Evolutionary conservation across 2,888 invertebrate genomes (phyloP), one percentile per base, ranked within the genome.

Genomic region (Acanthosepion esculentum): DNA sequence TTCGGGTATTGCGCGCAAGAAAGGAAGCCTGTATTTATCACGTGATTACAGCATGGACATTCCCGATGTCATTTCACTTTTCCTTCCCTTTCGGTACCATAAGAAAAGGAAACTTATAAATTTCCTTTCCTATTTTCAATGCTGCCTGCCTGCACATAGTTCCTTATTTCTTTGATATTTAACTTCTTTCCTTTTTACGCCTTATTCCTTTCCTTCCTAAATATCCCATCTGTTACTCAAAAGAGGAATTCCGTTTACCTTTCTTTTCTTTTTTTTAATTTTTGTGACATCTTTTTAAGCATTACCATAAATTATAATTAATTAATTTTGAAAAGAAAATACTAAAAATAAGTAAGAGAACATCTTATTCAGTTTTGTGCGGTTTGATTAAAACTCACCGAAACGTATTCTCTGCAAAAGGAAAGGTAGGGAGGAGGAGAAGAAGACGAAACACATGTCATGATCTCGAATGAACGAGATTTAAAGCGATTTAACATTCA

Each of bases 371-470:
- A 23, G 59, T 59, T 20, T 59, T 59, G 6, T 59, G 20, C 20
- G 23, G 59, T 59, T 59, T 59, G 59, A 59, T 59, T 59, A 59
- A 59, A 59, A 59, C 59, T 59, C 59, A 59, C 59, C 59, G 59
- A 59, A 59, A 59, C 59, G 59, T 59, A 59, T 59, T 59, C 59
- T 59, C 59, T 59, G 59, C 20, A 59, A 59, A 59, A 23, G 15
- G 33, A 78, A n/a, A 78, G 78, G 1, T 12, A 33, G n/a, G 78
- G 33, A n/a, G 78, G n/a, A 18, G n/a, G n/a, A n/a, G 18, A 8
- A n/a, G n/a, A n/a, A 78, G 33, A n/a, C n/a, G n/a, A 78, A 78
- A n/a, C 78, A 78, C 78, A 78, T 78, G 78, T 78, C 78, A 78
- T 78, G 78, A 78, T 78, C 78, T 78, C 78, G 78, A 78, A n/a